Evolutionary conservation across 2,797 vertebrate genomes (phyloP).

Genomic region (Pipistrellus kuhlii): DNA sequence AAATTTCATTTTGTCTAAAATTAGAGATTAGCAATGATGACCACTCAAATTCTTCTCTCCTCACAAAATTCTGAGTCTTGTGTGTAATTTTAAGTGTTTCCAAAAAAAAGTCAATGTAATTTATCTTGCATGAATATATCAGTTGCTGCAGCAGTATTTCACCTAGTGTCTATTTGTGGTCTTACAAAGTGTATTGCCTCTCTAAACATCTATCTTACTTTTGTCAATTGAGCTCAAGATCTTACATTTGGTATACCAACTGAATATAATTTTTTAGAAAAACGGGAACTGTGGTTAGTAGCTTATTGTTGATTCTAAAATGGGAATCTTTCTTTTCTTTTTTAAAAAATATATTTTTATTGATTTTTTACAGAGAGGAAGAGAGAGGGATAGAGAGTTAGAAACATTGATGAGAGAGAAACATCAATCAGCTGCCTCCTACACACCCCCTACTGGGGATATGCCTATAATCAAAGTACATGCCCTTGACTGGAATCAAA

Average conservation of each 20-base stretch:
- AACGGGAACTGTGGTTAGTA: not conserved
- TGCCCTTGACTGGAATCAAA: too few species aligned
- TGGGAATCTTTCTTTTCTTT: not conserved
- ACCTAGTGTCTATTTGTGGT: not conserved
- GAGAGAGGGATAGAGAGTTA: too few species aligned
- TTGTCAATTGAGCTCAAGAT: not conserved
- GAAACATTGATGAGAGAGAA: too few species aligned
- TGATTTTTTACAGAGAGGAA: too few species aligned
- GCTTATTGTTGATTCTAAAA: not conserved
- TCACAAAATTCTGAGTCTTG: not conserved
- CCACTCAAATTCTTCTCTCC: not conserved
- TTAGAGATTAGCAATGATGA: not conserved
- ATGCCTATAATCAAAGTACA: too few species aligned
- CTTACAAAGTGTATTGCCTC: not conserved
- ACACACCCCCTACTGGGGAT: too few species aligned
- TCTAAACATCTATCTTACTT: not conserved
- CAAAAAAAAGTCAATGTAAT: not conserved
- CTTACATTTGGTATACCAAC: not conserved
- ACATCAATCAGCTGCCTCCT: too few species aligned
- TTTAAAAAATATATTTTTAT: too few species aligned
- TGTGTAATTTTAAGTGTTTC: not conserved
- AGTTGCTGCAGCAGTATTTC: not conserved
- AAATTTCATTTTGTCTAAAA: slow-evolving; percentile 18
- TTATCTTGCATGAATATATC: not conserved
- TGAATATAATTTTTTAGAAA: slow-evolving; percentile 39